A percentile compares a stretch with the other conserved stretches of the same genome.
Evolutionary conservation across 2,888 invertebrate genomes (phyloP).

Genomic region (Morpho achilles): DNA sequence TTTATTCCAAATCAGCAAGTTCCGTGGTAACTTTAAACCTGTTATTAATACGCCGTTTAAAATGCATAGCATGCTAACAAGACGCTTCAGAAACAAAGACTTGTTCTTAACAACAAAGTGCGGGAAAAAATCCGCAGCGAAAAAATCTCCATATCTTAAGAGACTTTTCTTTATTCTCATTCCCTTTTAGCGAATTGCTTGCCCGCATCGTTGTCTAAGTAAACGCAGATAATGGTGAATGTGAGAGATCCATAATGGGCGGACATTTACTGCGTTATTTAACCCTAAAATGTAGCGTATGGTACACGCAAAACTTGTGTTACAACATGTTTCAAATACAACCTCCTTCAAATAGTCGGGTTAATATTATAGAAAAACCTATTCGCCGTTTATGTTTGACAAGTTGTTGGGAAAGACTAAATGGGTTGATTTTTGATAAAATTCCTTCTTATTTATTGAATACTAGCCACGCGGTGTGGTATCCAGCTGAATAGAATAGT

Average conservation of each 20-base stretch:
- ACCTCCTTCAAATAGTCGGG: no score
- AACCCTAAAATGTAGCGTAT: background rate
- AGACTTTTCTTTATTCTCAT: constrained; percentile 5
- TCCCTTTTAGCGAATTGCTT: constrained; percentile 6
- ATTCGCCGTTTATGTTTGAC: no score
- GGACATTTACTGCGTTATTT: constrained; percentile 8
- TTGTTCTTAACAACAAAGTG: background rate
- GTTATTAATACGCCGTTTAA: background rate
- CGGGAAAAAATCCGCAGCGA: background rate
- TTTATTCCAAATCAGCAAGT: no score
- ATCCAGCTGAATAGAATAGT: no score
- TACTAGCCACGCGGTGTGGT: no score
- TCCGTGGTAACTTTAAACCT: no score
- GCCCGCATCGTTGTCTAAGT: constrained; percentile 2
- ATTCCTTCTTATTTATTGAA: no score
- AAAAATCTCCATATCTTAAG: background rate
- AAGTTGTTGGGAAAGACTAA: no score
- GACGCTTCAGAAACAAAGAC: background rate
- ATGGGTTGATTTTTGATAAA: no score
- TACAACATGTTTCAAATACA: no score
- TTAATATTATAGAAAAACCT: no score
- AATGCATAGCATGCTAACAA: constrained; percentile 1
- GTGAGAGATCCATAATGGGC: constrained; percentile 12
- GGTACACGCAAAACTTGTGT: background rate
- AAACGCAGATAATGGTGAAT: constrained; percentile 4